phyloP scores from a whole-genome alignment of 2,888 invertebrate genomes.

The Mythimna ferrago region DNA sequence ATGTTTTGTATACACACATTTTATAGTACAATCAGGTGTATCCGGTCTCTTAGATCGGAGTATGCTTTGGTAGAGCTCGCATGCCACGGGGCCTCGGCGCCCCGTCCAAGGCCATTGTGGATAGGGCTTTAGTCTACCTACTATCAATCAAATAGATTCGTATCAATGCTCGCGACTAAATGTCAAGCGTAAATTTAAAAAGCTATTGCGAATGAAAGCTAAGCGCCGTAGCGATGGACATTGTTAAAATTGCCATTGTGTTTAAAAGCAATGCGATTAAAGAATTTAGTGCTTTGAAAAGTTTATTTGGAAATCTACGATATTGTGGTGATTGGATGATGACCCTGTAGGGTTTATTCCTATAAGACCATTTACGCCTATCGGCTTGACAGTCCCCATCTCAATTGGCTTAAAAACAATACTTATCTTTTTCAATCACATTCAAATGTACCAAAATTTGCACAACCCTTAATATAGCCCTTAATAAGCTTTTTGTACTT shows the following conservation, averaged over 20 bases:
- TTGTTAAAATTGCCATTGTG: not conserved
- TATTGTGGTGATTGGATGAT: not conserved
- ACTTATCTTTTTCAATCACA: too few relatives aligned
- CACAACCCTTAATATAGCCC: too few relatives aligned
- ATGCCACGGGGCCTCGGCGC: not conserved
- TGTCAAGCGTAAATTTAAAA: not conserved
- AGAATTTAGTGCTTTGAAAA: not conserved
- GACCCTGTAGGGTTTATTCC: too few relatives aligned
- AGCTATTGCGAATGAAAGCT: slow-evolving; percentile 20
- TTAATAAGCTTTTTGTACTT: too few relatives aligned
- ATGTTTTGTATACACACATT: not conserved
- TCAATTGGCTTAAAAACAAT: not conserved
- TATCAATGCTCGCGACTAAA: not conserved
- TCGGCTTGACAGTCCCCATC: too few relatives aligned
- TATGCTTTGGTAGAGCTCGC: not conserved
- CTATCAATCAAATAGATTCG: not conserved
- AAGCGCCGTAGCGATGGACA: not conserved
- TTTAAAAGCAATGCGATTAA: slow-evolving; percentile 12
- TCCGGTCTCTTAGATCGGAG: not conserved
- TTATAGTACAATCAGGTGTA: not conserved
- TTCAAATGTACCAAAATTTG: too few relatives aligned
- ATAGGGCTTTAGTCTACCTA: not conserved
- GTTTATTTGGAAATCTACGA: not conserved
- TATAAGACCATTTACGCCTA: too few relatives aligned
- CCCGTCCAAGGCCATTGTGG: too few relatives aligned